phyloP scores from a whole-genome alignment of 2,888 invertebrate genomes.

The Aleiodes testaceus region DNA sequence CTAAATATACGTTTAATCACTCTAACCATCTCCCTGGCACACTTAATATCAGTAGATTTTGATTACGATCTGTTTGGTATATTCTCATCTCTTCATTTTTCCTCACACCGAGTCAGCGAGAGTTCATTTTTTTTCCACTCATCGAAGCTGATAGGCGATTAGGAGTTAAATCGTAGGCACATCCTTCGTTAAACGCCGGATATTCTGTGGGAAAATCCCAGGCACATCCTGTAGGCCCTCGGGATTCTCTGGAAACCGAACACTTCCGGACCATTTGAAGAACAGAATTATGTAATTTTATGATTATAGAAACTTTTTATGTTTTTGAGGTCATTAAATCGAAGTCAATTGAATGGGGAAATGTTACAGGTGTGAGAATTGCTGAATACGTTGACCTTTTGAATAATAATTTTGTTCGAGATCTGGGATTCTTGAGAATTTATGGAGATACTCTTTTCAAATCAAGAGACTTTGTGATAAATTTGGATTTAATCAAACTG shows the following conservation, averaged over 20 bases:
- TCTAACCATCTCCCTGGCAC: conserved; percentile 54
- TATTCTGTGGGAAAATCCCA: conserved; percentile 26
- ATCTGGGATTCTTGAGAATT: too few species aligned
- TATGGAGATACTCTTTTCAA: too few species aligned
- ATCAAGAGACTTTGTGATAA: too few species aligned
- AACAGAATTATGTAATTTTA: conserved; percentile 3
- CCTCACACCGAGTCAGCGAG: conserved; percentile 7
- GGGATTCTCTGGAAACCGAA: conserved; percentile 3
- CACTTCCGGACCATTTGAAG: conserved; percentile 10
- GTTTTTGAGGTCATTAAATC: not conserved
- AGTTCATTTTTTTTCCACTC: conserved; percentile 1
- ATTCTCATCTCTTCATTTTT: conserved; percentile 15
- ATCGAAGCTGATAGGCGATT: conserved; percentile 21
- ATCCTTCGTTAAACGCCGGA: conserved; percentile 30
- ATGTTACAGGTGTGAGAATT: too few species aligned
- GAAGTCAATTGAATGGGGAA: too few species aligned
- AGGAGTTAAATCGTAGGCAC: conserved; percentile 10
- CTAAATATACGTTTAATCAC: conserved; percentile 55
- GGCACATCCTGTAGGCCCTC: not conserved
- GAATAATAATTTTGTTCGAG: too few species aligned
- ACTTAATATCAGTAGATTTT: conserved; percentile 56
- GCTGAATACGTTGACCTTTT: too few species aligned
- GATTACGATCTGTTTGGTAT: conserved; percentile 53
- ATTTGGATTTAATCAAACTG: too few species aligned
- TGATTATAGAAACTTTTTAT: not conserved